Evolutionary conservation across 2,888 invertebrate genomes (phyloP).

Genomic region (Abrostola triplasia): DNA sequence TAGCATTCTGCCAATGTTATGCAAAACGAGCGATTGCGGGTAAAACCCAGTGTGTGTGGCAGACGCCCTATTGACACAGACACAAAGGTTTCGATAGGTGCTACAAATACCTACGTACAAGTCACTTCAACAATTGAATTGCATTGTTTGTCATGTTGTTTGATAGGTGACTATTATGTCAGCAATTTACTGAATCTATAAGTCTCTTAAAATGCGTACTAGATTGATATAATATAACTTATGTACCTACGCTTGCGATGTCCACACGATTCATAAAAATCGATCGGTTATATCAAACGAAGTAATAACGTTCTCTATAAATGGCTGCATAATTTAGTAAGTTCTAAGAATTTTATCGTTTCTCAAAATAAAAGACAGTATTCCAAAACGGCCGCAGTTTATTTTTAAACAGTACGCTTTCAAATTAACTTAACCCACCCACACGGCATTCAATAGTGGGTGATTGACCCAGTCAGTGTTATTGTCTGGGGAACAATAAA

Average conservation of each 20-base stretch:
- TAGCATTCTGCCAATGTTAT: constrained; percentile 36
- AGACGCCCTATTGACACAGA: constrained; percentile 20
- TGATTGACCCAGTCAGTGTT: constrained; percentile 63
- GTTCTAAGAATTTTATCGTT: not conserved
- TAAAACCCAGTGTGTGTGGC: constrained; percentile 51
- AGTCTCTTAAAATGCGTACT: too few relatives aligned
- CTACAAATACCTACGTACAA: constrained; percentile 13
- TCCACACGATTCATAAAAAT: too few relatives aligned
- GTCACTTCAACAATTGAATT: constrained; percentile 13
- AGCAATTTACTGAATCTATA: too few relatives aligned
- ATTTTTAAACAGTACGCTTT: constrained; percentile 49
- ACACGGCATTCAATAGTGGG: constrained; percentile 53
- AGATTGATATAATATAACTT: too few relatives aligned
- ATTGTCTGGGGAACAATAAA: constrained; percentile 57
- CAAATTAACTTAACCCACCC: constrained; percentile 55
- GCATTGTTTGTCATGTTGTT: not conserved
- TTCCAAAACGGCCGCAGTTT: constrained; percentile 24
- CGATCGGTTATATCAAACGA: too few relatives aligned
- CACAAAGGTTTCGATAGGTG: constrained; percentile 23
- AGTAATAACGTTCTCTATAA: not conserved
- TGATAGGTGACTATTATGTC: not conserved
- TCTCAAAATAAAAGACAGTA: constrained; percentile 9
- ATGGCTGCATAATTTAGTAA: too few relatives aligned
- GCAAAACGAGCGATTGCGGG: constrained; percentile 47
- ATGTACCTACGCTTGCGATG: too few relatives aligned